A percentile compares a stretch with the other conserved stretches of the same genome.
Evolutionary conservation across 2,113 vertebrate species (phyloP).

Genomic region (Laterallus jamaicensis): DNA sequence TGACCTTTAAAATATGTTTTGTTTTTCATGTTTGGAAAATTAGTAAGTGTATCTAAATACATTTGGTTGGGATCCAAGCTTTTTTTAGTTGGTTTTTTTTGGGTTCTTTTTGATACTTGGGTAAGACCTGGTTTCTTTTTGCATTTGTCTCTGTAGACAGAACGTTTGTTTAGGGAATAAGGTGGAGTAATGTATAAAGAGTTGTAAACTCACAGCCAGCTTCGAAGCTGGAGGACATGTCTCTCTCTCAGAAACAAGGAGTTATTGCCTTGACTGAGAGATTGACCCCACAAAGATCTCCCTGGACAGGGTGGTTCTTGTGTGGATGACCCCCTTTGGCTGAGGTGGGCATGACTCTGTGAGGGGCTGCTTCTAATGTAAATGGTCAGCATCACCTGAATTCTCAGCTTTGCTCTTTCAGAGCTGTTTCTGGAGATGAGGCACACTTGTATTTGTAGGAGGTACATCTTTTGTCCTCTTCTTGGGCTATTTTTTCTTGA

Average conservation of each 20-base stretch:
- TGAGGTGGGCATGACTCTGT: neutral
- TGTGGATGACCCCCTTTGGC: too few relatives aligned
- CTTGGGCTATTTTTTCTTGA: neutral
- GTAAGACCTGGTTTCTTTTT: neutral
- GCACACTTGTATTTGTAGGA: neutral
- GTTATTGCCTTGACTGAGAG: neutral
- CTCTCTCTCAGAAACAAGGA: neutral
- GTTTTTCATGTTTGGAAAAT: neutral
- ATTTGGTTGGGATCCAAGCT: neutral
- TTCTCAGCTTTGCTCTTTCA: neutral
- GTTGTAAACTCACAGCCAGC: neutral
- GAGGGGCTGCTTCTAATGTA: neutral
- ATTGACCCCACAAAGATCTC: neutral
- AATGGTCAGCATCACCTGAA: neutral
- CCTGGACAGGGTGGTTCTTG: neutral
- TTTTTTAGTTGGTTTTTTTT: neutral
- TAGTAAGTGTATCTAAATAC: neutral
- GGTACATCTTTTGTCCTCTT: neutral
- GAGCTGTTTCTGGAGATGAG: neutral
- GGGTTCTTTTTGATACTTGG: neutral
- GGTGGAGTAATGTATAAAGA: neutral
- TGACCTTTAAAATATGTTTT: neutral
- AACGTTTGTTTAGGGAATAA: neutral
- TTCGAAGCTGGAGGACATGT: neutral
- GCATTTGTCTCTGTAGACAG: neutral